phyloP scores from a whole-genome alignment of 1,140 invertebrate genomes.

The Sarcophaga peregrina region DNA sequence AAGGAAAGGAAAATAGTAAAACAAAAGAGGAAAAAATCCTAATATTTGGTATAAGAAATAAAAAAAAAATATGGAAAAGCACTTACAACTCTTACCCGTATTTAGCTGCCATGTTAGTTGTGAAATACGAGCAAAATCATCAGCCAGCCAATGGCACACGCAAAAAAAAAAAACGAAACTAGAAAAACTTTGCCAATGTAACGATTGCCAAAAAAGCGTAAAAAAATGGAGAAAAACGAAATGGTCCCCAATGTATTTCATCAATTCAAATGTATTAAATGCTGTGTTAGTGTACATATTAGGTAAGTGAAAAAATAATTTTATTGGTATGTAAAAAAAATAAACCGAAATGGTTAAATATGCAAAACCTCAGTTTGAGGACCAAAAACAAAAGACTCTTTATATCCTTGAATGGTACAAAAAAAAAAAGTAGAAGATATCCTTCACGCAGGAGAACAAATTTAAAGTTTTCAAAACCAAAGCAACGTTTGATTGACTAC shows the following conservation, averaged over 20 bases:
- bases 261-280: slow-evolving; percentile 23
- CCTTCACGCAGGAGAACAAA: too few relatives aligned
- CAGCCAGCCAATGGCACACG: slow-evolving; percentile 4
- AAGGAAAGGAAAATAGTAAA: not conserved
- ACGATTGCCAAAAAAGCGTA: not conserved
- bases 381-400: too few relatives aligned
- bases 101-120: slow-evolving; percentile 15
- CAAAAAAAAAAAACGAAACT: not conserved
- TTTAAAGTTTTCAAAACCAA: too few relatives aligned
- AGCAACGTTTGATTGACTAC: too few relatives aligned
- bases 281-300: not conserved
- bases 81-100: not conserved
- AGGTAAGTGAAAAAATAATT: not conserved
- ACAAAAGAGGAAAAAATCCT: not conserved
- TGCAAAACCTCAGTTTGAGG: not conserved
- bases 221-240: slow-evolving; percentile 3
- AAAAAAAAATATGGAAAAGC: not conserved
- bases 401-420: too few relatives aligned
- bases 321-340: not conserved
- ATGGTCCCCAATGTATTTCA: slow-evolving; percentile 13
- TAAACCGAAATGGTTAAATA: not conserved
- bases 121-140: not conserved
- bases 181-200: not conserved
- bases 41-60: not conserved
- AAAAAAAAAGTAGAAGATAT: too few relatives aligned